These are phyloP conservation scores for Loris lydekkerianus DNA, from an alignment of 2,797 vertebrate species.

Conservation along the genomic window DNA sequence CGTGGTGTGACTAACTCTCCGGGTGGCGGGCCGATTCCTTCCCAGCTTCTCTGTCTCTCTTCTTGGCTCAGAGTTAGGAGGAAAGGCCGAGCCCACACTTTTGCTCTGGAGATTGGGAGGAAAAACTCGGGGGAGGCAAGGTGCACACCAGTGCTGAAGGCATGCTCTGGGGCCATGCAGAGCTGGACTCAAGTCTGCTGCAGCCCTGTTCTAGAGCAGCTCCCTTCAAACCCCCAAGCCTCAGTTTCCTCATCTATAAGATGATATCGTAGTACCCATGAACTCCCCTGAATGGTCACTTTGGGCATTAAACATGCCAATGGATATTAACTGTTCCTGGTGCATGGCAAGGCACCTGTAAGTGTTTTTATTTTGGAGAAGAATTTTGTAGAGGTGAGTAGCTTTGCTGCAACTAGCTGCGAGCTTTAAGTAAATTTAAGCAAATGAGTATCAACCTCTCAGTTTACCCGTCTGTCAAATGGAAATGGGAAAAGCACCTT, in stretches of 20 bases:
- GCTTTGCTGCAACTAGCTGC: background rate
- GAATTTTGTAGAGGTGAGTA: background rate
- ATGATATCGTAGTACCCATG: background rate
- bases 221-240: background rate
- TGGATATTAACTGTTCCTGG: background rate
- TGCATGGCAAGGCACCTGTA: background rate
- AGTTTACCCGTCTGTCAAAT: background rate
- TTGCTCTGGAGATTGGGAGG: background rate
- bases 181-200: background rate
- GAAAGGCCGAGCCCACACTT: background rate
- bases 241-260: background rate
- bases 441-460: background rate
- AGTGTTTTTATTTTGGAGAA: background rate
- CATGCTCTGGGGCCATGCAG: background rate
- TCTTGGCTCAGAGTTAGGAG: background rate
- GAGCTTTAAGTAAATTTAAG: background rate
- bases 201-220: rapidly evolving
- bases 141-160: background rate
- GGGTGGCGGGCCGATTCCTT: background rate
- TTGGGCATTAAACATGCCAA: background rate
- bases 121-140: background rate
- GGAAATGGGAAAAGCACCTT: background rate
- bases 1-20: background rate
- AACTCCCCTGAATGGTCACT: background rate
- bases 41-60: background rate